phyloP scores from a whole-genome alignment of 2,888 invertebrate species.

The Aspidiotus destructor region DNA sequence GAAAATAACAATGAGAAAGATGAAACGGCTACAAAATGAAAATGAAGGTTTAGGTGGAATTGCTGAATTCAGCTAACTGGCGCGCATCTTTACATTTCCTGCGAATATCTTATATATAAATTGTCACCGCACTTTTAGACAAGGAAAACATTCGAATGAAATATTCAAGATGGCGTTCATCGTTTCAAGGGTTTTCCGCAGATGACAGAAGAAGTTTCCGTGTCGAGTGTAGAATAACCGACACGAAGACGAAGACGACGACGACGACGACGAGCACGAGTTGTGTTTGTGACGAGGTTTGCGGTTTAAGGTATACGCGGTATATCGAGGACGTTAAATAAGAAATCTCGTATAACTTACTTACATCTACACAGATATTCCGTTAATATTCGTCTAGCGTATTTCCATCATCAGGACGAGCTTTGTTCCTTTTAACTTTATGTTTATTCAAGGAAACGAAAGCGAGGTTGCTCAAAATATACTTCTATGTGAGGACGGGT shows the following conservation, averaged over 20 bases:
- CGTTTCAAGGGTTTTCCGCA: conserved; percentile 9
- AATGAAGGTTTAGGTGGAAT: too few species aligned
- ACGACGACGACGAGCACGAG: not conserved
- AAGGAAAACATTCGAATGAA: conserved; percentile 23
- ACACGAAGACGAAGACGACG: not conserved
- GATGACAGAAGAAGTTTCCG: conserved; percentile 13
- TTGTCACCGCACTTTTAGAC: not conserved
- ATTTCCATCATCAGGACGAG: not conserved
- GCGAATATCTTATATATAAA: too few species aligned
- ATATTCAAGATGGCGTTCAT: conserved; percentile 23
- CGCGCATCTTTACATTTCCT: too few species aligned
- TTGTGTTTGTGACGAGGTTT: conserved; percentile 17
- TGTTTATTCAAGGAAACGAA: too few species aligned
- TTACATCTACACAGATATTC: not conserved
- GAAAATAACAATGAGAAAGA: too few species aligned
- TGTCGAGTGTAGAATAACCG: not conserved
- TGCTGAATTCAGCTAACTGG: too few species aligned
- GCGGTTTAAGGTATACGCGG: conserved; percentile 7
- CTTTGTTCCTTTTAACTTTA: too few species aligned
- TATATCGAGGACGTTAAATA: conserved; percentile 6
- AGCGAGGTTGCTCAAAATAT: too few species aligned
- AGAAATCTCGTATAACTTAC: conserved; percentile 6
- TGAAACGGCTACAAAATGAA: too few species aligned
- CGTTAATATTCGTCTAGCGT: conserved; percentile 14
- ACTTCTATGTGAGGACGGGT: too few species aligned